Evolutionary conservation across 2,113 vertebrate genomes (phyloP).

Genomic region (Actenoides hombroni): DNA sequence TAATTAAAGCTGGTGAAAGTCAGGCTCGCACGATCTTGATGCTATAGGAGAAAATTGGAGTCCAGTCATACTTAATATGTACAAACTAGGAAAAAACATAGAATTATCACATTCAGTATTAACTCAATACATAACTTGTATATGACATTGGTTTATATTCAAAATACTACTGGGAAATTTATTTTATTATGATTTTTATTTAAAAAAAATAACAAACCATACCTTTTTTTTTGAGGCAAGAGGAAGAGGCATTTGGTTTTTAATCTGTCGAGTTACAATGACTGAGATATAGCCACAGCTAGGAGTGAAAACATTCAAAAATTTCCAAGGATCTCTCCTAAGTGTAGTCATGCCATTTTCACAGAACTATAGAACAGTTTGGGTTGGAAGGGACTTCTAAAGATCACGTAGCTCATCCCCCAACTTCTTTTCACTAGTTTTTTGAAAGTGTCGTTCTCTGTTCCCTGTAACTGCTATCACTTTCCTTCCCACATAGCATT

Average conservation of each 20-base stretch:
- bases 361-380: neutral
- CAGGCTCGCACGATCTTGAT: neutral
- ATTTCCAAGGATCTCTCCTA: neutral
- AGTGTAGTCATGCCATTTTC: neutral
- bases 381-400: neutral
- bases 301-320: neutral
- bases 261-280: neutral
- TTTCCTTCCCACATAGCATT: neutral
- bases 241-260: neutral
- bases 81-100: neutral
- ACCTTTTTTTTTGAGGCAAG: neutral
- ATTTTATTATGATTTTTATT: neutral
- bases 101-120: neutral
- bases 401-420: neutral
- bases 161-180: neutral
- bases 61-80: neutral
- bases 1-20: neutral
- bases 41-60: neutral
- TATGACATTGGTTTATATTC: neutral
- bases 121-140: neutral
- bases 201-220: no score
- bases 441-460: neutral
- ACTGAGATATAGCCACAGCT: fast-evolving
- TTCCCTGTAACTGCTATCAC: neutral
- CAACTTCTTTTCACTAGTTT: neutral